Percentiles rank a stretch among this genome's conserved stretches.
Evolutionary conservation across 2,888 invertebrate genomes (phyloP).

Genomic region (Mythimna ferrago): DNA sequence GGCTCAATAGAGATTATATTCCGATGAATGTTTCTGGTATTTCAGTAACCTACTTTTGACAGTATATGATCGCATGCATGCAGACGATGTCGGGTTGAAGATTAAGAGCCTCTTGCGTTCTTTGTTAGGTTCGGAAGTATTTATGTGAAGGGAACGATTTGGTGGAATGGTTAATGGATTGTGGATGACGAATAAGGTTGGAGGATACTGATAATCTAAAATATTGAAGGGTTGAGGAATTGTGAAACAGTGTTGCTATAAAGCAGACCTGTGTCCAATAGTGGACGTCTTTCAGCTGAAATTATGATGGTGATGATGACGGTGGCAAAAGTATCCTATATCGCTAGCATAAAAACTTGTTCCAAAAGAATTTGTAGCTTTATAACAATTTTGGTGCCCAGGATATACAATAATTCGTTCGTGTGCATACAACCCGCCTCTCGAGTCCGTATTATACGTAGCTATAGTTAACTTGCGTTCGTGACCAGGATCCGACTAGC

Average conservation of each 20-base stretch:
- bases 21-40: conserved; percentile 51
- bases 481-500: no score
- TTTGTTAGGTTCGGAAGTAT: conserved; percentile 56
- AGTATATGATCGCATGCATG: conserved; percentile 60
- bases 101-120: conserved; percentile 46
- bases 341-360: background rate
- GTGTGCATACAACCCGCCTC: no score
- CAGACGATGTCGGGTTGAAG: conserved; percentile 51
- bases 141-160: conserved; percentile 43
- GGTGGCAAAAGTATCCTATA: background rate
- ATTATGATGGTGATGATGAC: no score
- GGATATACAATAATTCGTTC: no score
- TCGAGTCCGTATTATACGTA: no score
- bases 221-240: background rate
- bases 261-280: no score
- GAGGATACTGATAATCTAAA: background rate
- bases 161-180: conserved; percentile 11
- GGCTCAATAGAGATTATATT: conserved; percentile 35
- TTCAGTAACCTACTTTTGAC: conserved; percentile 66
- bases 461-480: no score
- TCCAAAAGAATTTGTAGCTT: background rate
- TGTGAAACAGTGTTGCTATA: background rate
- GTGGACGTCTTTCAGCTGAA: no score
- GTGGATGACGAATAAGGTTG: background rate
- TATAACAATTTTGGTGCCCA: background rate